phyloP scores from a whole-genome alignment of 2,113 vertebrate species.

The Alectura lathami region DNA sequence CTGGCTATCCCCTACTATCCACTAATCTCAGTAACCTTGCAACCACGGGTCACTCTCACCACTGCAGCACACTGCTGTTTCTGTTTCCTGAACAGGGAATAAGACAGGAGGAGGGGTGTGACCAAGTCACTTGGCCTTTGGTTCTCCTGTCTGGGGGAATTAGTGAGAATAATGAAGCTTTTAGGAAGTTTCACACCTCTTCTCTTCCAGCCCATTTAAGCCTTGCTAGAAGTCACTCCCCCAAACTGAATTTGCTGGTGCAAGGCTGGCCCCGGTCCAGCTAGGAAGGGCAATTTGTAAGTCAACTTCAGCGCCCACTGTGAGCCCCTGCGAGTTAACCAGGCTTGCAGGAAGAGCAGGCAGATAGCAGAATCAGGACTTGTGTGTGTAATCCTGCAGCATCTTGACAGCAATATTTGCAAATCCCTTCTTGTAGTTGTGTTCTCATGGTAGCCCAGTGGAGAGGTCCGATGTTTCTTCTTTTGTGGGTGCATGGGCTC shows the following conservation, averaged over 20 bases:
- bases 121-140: conserved; percentile 6
- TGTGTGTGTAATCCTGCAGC: background rate
- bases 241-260: background rate
- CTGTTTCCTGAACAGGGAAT: background rate
- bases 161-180: background rate
- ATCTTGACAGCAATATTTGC: background rate
- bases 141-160: background rate
- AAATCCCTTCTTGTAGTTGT: background rate
- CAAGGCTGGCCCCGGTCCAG: background rate
- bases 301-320: too few species aligned
- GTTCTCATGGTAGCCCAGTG: background rate
- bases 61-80: background rate
- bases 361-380: background rate
- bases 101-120: background rate
- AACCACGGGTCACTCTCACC: background rate
- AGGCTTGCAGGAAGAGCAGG: background rate
- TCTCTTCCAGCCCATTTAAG: background rate
- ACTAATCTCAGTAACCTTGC: background rate
- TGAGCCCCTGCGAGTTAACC: background rate
- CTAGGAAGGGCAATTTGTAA: background rate
- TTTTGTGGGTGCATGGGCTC: background rate
- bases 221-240: background rate
- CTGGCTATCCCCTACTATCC: background rate
- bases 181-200: conserved; percentile 15
- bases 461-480: background rate